These are phyloP conservation scores for Adineta ricciae DNA, from an alignment of 2,888 invertebrate species.

Conservation along the genomic window DNA sequence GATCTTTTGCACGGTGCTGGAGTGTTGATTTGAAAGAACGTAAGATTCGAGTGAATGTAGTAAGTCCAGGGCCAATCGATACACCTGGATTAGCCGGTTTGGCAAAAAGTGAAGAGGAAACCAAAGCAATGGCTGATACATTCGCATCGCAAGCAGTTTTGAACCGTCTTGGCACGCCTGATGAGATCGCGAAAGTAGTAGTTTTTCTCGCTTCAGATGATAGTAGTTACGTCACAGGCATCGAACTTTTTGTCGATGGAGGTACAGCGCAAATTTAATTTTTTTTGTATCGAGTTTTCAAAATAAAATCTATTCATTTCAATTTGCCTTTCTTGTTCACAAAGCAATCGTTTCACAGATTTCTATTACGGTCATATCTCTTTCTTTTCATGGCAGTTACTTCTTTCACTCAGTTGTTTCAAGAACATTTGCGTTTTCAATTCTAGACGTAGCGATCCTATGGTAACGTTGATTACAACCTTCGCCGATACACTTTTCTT, in stretches of 20 bases:
- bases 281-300: background rate
- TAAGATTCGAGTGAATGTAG: background rate
- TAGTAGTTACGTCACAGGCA: background rate
- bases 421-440: too few relatives aligned
- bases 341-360: too few relatives aligned
- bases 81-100: background rate
- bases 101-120: background rate
- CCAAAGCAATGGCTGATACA: background rate
- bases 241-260: slow-evolving; percentile 14
- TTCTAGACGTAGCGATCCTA: too few relatives aligned
- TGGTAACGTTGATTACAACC: too few relatives aligned
- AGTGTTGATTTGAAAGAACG: background rate
- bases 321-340: too few relatives aligned
- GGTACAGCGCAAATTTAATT: background rate
- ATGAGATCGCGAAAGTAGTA: background rate
- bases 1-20: background rate
- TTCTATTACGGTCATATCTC: too few relatives aligned
- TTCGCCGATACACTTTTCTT: too few relatives aligned
- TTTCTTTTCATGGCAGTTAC: too few relatives aligned
- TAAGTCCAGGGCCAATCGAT: background rate
- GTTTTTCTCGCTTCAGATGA: background rate
- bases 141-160: background rate
- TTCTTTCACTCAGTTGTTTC: too few relatives aligned
- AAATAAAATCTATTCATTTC: too few relatives aligned
- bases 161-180: background rate